Evolutionary conservation across 2,888 invertebrate genomes (phyloP), one percentile per base, ranked within the genome.

Genomic region (Hyposoter dolosus): DNA sequence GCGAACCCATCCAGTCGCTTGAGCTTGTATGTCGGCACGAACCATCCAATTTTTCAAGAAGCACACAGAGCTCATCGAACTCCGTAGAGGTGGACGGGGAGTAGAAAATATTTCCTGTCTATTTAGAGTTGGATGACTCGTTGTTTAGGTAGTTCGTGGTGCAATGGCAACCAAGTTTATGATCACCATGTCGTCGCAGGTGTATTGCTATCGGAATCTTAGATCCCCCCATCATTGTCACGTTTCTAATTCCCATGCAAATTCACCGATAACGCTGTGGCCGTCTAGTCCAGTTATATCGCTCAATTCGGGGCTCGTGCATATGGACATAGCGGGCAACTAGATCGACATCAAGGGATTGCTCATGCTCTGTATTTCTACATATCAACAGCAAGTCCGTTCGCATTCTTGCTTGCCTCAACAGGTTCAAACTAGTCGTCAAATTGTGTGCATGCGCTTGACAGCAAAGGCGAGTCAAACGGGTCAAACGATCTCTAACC

Each of bases 341-440:
- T 47, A 45, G 71, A 45, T 65, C 60, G 43, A 71, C 78, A 78
- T 56, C 81, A 78, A 75, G 77, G 35, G 60, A 45, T 17, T 71
- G 69, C 35, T 63, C 63, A 77, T 45, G 77, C 40, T 81, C 69
- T 68, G 81, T 77, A 81, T 72, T 84, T 85, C 69, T 81, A 68
- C 83, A 47, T 74, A 69, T 69, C 83, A 68, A 83, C 65, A 81
- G 81, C 87, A 87, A 75, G 75, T 83, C 78, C 85, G 85, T 74
- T 72, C 63, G 63, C 65, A 40, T 74, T 56, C 32, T n/a, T 23
- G 23, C 56, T 45, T 28, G 19, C n/a, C 47, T 72, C 56, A n/a
- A 40, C 10, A 56, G 35, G n/a, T 71, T 72, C 81, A 77, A 84
- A 84, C 76, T 72, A 72, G 40, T 84, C 28, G n/a, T 23, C 68